Evolutionary conservation across 2,888 invertebrate species (phyloP).

Genomic region (Eristalis arbustorum): DNA sequence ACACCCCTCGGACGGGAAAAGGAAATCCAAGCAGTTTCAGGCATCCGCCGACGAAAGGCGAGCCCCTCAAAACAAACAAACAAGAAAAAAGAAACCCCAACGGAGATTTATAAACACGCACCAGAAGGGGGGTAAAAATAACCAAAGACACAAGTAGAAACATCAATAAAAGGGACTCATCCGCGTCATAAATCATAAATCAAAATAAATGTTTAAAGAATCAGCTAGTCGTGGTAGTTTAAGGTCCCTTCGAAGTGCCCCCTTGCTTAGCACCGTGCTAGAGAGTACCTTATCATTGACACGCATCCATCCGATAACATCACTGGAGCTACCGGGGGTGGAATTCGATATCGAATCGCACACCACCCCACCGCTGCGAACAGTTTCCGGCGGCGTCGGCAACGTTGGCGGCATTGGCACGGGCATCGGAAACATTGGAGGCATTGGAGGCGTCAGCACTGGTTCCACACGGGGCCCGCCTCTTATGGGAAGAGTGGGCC

Average conservation of each 20-base stretch:
- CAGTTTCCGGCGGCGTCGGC: slow-evolving; percentile 73
- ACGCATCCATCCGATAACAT: slow-evolving; percentile 80
- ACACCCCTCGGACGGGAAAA: slow-evolving; percentile 10
- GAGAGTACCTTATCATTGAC: slow-evolving; percentile 80
- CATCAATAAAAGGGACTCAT: slow-evolving; percentile 34
- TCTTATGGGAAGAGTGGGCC: slow-evolving; percentile 76
- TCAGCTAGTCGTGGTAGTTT: slow-evolving; percentile 80
- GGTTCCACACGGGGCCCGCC: slow-evolving; percentile 72
- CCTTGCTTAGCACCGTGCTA: slow-evolving; percentile 80
- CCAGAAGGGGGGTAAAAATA: neutral
- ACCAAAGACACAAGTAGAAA: slow-evolving; percentile 16
- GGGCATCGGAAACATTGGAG: slow-evolving; percentile 72
- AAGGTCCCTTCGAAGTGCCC: slow-evolving; percentile 81
- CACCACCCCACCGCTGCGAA: slow-evolving; percentile 71
- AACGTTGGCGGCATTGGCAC: slow-evolving; percentile 62
- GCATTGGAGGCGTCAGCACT: neutral
- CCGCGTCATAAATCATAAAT: slow-evolving; percentile 54
- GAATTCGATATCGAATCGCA: slow-evolving; percentile 79
- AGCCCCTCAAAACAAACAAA: neutral
- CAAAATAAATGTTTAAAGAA: slow-evolving; percentile 79
- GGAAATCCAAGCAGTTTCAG: slow-evolving; percentile 26
- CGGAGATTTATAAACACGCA: neutral
- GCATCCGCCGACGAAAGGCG: neutral
- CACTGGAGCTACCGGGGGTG: slow-evolving; percentile 79
- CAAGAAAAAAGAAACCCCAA: slow-evolving; percentile 4